Conservation (phyloP, 2,113 vertebrate species). For the Gulo gulo region DNA sequence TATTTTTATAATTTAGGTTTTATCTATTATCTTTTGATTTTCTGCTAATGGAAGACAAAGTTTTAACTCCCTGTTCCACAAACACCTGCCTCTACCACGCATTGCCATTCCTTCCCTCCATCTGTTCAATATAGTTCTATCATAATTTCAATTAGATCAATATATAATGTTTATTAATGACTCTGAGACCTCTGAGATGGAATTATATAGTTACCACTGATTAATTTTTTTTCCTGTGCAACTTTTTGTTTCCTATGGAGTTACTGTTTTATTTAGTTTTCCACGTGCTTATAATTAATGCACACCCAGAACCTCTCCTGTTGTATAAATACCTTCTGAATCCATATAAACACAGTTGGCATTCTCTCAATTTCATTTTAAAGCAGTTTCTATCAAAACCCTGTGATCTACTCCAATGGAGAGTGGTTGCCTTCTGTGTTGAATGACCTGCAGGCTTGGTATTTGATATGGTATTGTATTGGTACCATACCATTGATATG, state of each 20-base stretch:
- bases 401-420: neutral
- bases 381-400: neutral
- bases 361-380: neutral
- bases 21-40: neutral
- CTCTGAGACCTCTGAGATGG: neutral
- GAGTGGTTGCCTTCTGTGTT: neutral
- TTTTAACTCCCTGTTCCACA: neutral
- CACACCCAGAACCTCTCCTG: neutral
- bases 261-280: neutral
- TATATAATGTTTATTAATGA: neutral
- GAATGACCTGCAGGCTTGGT: neutral
- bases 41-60: neutral
- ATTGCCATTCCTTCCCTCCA: neutral
- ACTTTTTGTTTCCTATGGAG: neutral
- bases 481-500: no score
- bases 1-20: neutral
- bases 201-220: neutral
- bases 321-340: neutral
- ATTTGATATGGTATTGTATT: neutral
- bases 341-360: neutral
- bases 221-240: neutral
- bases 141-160: neutral
- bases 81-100: neutral
- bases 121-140: neutral
- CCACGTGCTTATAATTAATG: neutral